Evolutionary conservation across 30 jellyfish, hydroid and myxozoan species (phyloP).

Genomic region (Aurelia aurita): DNA sequence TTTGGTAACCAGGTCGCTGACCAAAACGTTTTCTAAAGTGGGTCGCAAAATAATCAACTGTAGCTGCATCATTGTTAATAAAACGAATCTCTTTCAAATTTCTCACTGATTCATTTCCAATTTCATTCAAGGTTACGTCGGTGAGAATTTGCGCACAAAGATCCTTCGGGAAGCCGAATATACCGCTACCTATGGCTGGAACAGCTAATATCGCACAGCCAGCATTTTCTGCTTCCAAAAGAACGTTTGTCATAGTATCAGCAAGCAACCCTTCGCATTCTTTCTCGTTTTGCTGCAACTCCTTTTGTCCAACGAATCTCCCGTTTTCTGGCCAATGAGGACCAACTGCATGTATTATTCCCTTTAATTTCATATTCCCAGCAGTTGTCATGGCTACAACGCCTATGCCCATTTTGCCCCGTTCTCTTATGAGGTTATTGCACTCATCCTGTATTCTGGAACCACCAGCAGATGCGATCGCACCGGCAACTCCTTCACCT

Average conservation of each 20-base stretch:
- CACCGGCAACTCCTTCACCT: conserved; percentile 66
- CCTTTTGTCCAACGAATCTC: conserved; percentile 24
- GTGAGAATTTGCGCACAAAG: conserved; percentile 50
- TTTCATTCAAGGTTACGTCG: not conserved
- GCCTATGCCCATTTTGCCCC: conserved; percentile 17
- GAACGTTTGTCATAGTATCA: conserved; percentile 25
- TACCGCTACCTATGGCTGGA: conserved; percentile 66
- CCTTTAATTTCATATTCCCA: conserved; percentile 20
- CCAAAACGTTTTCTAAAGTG: conserved; percentile 1
- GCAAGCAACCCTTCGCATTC: conserved; percentile 4
- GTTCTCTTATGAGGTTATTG: not conserved
- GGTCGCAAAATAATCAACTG: conserved; percentile 21
- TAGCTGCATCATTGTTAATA: conserved; percentile 29
- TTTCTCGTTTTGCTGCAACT: not conserved
- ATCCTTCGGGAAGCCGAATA: conserved; percentile 54
- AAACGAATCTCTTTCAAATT: conserved; percentile 28
- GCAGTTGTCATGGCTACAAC: conserved; percentile 39
- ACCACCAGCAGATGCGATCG: conserved; percentile 39
- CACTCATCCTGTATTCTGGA: conserved; percentile 40
- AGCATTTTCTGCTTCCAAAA: conserved; percentile 20
- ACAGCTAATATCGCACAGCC: conserved; percentile 49
- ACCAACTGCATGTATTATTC: conserved; percentile 49
- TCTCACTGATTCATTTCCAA: not conserved
- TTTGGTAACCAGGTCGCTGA: not conserved
- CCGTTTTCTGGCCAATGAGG: conserved; percentile 36